Conservation (phyloP, 2,888 invertebrate species). For the Antheraea assamensis region DNA sequence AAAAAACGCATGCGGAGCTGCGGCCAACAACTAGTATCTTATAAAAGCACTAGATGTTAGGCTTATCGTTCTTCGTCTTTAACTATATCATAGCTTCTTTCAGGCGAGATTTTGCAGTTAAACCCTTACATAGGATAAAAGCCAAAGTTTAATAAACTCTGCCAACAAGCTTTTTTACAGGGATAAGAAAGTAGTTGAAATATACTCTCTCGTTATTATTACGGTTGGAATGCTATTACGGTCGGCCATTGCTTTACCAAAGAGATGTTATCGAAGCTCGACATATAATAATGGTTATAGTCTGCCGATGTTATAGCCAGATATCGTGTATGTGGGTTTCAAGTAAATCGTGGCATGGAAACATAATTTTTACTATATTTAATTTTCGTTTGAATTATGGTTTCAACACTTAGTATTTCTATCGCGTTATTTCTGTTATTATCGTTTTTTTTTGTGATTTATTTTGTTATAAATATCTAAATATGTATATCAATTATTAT, state of each 20-base stretch:
- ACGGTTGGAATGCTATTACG: neutral
- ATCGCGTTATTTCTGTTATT: no score
- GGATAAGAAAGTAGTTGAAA: neutral
- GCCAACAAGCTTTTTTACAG: neutral
- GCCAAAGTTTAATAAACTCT: neutral
- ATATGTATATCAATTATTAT: no score
- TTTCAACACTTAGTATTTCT: no score
- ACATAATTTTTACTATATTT: neutral
- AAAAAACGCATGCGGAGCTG: no score
- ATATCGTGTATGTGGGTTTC: neutral
- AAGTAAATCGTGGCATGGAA: neutral
- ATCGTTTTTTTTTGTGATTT: no score
- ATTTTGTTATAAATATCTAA: no score
- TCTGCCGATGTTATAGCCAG: neutral
- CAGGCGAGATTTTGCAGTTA: neutral
- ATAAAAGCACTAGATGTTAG: no score
- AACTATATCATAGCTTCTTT: neutral
- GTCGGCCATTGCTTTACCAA: neutral
- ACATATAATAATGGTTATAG: neutral
- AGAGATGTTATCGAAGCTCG: neutral
- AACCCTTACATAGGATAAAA: neutral
- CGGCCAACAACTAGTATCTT: no score
- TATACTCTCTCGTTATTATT: neutral
- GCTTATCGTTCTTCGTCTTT: neutral
- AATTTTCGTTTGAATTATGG: no score